A percentile compares a stretch with the other conserved stretches of the same genome.
These are phyloP conservation scores for Clytia hemisphaerica DNA, from an alignment of 30 jellyfish, hydroid and myxozoan genomes.

Conservation along the genomic window DNA sequence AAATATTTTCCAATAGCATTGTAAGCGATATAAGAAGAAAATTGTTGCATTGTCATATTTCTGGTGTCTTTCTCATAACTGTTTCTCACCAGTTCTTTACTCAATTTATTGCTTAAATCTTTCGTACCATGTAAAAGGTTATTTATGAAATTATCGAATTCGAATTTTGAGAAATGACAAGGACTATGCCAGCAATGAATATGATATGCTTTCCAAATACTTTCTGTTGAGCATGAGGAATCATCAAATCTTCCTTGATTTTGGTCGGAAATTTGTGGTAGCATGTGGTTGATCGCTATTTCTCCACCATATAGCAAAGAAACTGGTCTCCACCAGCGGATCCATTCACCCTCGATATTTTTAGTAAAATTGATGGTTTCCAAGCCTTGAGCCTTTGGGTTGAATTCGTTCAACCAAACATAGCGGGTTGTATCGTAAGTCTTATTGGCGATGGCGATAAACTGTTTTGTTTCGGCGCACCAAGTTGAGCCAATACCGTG, in stretches of 20 bases:
- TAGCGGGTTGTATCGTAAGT: neutral
- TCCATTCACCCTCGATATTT: neutral
- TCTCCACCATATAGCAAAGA: neutral
- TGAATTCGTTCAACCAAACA: constrained; percentile 6
- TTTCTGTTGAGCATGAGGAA: neutral
- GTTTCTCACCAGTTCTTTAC: neutral
- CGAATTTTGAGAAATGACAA: neutral
- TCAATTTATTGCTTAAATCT: neutral
- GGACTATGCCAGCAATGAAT: constrained; percentile 1
- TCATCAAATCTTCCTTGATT: neutral
- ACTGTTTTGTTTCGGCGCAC: neutral
- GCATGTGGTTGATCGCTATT: neutral
- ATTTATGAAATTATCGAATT: neutral
- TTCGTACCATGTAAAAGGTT: neutral
- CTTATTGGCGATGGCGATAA: neutral
- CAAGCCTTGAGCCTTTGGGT: neutral
- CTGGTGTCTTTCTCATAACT: neutral
- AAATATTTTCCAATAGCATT: constrained; percentile 4
- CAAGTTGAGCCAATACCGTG: constrained; percentile 18
- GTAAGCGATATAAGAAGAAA: constrained; percentile 5
- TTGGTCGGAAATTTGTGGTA: neutral
- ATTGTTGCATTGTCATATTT: neutral
- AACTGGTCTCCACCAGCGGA: constrained; percentile 1
- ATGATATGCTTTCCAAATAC: neutral
- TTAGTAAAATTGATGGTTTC: neutral